Conservation (phyloP, 2,888 invertebrate genomes). For the Celastrina argiolus region DNA sequence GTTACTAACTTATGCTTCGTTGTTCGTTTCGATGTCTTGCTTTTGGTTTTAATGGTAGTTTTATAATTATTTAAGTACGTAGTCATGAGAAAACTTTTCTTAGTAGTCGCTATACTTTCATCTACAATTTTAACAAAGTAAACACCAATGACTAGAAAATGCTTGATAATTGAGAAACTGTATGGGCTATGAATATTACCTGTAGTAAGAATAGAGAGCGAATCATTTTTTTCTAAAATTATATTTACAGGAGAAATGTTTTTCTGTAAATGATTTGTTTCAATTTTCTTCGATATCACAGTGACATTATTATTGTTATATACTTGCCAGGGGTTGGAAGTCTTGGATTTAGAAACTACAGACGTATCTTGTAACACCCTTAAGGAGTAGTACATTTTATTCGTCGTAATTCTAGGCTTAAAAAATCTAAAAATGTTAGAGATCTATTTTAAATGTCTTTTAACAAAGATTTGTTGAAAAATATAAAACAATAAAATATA, state of each 20-base stretch:
- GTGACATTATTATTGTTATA: background rate
- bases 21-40: background rate
- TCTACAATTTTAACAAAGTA: background rate
- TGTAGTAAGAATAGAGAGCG: background rate
- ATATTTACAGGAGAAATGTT: background rate
- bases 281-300: background rate
- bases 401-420: background rate
- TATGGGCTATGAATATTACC: no score
- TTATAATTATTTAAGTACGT: background rate
- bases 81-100: background rate
- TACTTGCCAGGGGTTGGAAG: background rate
- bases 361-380: background rate
- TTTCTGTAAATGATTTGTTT: background rate
- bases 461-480: no score
- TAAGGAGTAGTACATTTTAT: background rate
- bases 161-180: no score
- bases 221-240: background rate
- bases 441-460: no score
- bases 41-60: background rate
- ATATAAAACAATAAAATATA: no score
- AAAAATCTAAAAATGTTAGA: slow-evolving; percentile 29
- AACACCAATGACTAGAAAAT: no score
- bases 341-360: background rate
- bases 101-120: background rate
- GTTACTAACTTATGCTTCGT: slow-evolving; percentile 8